Conservation (phyloP, 2,888 invertebrate species). For the Volucella inanis region DNA sequence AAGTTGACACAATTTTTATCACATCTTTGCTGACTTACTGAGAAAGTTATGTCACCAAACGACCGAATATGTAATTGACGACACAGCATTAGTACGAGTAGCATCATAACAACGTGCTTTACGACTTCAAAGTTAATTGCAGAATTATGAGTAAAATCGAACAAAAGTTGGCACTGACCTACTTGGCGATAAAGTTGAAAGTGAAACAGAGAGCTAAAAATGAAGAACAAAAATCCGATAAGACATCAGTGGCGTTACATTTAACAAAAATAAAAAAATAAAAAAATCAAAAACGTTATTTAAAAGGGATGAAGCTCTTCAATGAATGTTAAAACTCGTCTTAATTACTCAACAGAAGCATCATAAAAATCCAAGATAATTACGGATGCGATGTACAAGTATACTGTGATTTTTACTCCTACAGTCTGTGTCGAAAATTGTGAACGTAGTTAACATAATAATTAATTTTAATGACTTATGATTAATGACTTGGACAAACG, state of each 20-base stretch:
- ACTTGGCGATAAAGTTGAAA: slow-evolving; percentile 37
- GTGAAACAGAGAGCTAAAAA: slow-evolving; percentile 13
- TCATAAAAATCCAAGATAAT: no score
- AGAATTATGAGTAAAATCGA: slow-evolving; percentile 21
- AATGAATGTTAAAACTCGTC: no score
- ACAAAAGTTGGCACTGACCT: slow-evolving; percentile 59
- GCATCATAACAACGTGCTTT: slow-evolving; percentile 35
- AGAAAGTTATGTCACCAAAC: slow-evolving; percentile 48
- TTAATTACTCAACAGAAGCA: no score
- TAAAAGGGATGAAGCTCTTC: no score
- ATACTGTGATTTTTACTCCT: no score
- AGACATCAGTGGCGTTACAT: not conserved
- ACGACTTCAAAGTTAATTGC: slow-evolving; percentile 9
- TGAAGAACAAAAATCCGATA: slow-evolving; percentile 4
- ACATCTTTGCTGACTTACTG: slow-evolving; percentile 7
- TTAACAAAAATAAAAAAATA: no score
- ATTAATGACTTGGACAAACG: no score
- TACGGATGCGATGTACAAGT: no score
- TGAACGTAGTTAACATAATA: no score
- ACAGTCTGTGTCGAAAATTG: no score
- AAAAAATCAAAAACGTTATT: no score
- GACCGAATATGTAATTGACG: slow-evolving; percentile 10
- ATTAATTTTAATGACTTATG: no score
- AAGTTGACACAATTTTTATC: slow-evolving; percentile 8
- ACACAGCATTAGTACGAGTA: slow-evolving; percentile 18